Evolutionary conservation across 1,140 invertebrate species (phyloP).

Genomic region (Trichomalopsis sarcophagae): DNA sequence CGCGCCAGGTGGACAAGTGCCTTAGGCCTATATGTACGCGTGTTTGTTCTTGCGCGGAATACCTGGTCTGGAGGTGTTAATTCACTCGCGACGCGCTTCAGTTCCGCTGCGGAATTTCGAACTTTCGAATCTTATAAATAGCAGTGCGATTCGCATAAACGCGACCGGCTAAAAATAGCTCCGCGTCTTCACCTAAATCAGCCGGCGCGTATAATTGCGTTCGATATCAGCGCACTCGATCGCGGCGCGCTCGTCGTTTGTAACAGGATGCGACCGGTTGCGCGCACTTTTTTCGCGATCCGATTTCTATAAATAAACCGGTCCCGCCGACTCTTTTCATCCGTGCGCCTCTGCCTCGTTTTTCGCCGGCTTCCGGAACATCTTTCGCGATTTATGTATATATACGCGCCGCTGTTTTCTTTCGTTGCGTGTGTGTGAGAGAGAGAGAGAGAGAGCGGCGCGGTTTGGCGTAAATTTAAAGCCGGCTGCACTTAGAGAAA

Average conservation of each 20-base stretch:
- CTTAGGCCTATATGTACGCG: background rate
- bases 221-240: background rate
- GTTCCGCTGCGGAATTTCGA: no score
- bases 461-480: background rate
- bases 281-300: background rate
- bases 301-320: constrained; percentile 14
- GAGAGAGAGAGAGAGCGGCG: background rate
- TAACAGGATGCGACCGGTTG: no score
- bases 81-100: no score
- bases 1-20: background rate
- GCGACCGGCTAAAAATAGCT: background rate
- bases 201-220: background rate
- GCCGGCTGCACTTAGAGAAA: background rate
- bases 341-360: background rate
- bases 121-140: background rate
- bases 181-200: no score
- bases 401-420: background rate
- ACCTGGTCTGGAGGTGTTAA: background rate
- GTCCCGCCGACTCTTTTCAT: background rate
- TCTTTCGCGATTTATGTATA: background rate
- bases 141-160: no score
- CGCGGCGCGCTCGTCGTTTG: background rate
- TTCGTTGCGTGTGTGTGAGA: no score
- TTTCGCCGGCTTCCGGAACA: background rate
- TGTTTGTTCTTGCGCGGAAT: background rate